phyloP scores from a whole-genome alignment of 1,140 invertebrate genomes.

The Melitaea cinxia region DNA sequence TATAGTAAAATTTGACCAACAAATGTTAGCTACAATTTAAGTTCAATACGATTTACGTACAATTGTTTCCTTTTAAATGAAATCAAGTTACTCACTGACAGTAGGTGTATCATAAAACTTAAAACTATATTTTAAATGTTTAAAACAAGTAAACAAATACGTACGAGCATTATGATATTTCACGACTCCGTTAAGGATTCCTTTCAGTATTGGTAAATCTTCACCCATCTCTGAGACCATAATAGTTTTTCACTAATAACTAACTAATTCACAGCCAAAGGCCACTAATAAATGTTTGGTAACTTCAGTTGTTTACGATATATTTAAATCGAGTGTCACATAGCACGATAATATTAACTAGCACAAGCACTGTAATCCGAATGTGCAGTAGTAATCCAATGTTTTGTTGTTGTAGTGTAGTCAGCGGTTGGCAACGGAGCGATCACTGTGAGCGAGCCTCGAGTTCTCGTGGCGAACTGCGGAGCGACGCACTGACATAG shows the following conservation, averaged over 20 bases:
- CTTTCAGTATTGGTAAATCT: slow-evolving; percentile 93
- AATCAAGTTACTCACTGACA: not conserved
- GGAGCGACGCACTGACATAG: slow-evolving; percentile 70
- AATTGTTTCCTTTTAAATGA: not conserved
- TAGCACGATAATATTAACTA: slow-evolving; percentile 40
- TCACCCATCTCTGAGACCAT: slow-evolving; percentile 88
- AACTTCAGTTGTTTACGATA: slow-evolving; percentile 58
- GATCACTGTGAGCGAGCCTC: slow-evolving; percentile 58
- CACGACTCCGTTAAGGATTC: slow-evolving; percentile 92
- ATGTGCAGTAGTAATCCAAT: slow-evolving; percentile 63
- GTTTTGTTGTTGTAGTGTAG: slow-evolving; percentile 44
- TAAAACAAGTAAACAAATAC: slow-evolving; percentile 77
- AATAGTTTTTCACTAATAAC: slow-evolving; percentile 65
- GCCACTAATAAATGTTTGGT: slow-evolving; percentile 75
- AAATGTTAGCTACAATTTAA: no score
- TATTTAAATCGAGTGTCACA: slow-evolving; percentile 18
- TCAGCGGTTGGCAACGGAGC: slow-evolving; percentile 50
- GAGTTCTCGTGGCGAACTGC: slow-evolving; percentile 67
- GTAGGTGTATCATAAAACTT: not conserved
- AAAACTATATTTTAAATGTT: not conserved
- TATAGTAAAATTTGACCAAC: no score
- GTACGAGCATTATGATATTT: slow-evolving; percentile 95
- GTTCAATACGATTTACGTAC: no score
- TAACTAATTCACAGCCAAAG: slow-evolving; percentile 74
- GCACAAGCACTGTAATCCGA: slow-evolving; percentile 75